Conservation (phyloP, 2,888 invertebrate species). For the Campaea margaritaria region DNA sequence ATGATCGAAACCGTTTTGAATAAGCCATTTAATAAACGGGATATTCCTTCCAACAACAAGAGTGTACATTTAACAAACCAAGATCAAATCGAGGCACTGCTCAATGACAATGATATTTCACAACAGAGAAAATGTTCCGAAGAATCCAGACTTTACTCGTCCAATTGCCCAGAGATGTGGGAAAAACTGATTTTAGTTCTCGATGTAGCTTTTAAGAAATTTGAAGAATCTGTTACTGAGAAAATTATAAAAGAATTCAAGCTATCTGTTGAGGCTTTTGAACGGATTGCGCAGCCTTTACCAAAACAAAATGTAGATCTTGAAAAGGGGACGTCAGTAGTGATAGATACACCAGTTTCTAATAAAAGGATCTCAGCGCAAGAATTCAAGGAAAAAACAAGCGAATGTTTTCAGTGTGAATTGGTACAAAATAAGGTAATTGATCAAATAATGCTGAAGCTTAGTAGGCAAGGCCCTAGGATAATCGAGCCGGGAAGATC, state of each 20-base stretch:
- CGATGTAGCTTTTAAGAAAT: conserved; percentile 60
- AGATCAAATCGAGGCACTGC: conserved; percentile 51
- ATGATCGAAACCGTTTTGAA: conserved; percentile 47
- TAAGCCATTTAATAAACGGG: conserved; percentile 48
- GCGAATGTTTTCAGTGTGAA: conserved; percentile 63
- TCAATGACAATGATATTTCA: conserved; percentile 42
- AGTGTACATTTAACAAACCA: conserved; percentile 57
- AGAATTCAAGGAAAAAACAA: conserved; percentile 26
- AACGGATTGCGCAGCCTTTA: conserved; percentile 13
- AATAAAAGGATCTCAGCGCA: conserved; percentile 41
- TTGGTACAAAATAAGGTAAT: conserved; percentile 62
- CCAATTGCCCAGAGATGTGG: conserved; percentile 59
- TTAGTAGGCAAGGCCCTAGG: conserved; percentile 49
- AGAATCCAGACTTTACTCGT: conserved; percentile 46
- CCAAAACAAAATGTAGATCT: conserved; percentile 18
- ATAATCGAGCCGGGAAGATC: conserved; percentile 18
- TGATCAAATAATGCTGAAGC: conserved; percentile 60
- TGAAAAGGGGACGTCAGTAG: conserved; percentile 22
- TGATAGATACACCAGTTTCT: conserved; percentile 7
- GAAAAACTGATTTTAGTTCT: conserved; percentile 59
- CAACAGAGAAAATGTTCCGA: conserved; percentile 43
- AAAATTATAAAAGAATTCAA: conserved; percentile 66
- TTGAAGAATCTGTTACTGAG: conserved; percentile 63
- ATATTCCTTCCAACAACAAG: conserved; percentile 43
- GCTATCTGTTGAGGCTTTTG: conserved; percentile 31